Base-by-base conservation (phyloP, 1,140 invertebrate species). In the Pemphigus obesinymphae region DNA sequence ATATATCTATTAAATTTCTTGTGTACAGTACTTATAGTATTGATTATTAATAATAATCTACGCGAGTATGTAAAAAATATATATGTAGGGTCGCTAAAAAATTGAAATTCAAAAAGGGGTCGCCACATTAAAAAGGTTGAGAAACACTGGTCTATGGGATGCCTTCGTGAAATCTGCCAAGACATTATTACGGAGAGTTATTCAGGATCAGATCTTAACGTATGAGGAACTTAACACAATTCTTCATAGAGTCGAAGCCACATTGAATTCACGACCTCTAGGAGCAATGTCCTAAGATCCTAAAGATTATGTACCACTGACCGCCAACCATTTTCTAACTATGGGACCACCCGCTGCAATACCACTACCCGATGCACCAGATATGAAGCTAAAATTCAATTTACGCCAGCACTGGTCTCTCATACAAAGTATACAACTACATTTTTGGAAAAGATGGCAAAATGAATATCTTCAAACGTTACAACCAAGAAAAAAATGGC, bases 271-370 rank as follows among this genome's bases (percentile, higher is more conserved):
- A 20, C n/a, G 73, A 3, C 73, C 45, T 13, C 23, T 76, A 50
- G 7, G 45, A 0, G 29, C 26, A 63, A 58, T 13, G 63, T 84
- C 34, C 58, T 80, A 53, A 73, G 83, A 20, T 63, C 85, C 73
- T 76, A 50, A 76, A 0, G 73, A 76, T 11, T 53, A 82, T 15
- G 26, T 55, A 29, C 81, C 82, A 31, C 70, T 87, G 1, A 85
- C 84, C 45, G 85, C 86, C 5, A 82, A 83, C 1, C 86, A 86
- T 80, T 85, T 86, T 81, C 81, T 87, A 0, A 86, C 85, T 81
- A 83, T 84, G n/a, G 23, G 45, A 58, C 83, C 85, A 10, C 23
- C 23, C 1, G 23, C 20, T 1, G 5, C 31, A 7, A 31, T 82
- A 50, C 48, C 48, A 5, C 15, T 17, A 7, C 31, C 26, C 20